Conservation (phyloP, 2,888 invertebrate genomes). For the Eurois occulta region DNA sequence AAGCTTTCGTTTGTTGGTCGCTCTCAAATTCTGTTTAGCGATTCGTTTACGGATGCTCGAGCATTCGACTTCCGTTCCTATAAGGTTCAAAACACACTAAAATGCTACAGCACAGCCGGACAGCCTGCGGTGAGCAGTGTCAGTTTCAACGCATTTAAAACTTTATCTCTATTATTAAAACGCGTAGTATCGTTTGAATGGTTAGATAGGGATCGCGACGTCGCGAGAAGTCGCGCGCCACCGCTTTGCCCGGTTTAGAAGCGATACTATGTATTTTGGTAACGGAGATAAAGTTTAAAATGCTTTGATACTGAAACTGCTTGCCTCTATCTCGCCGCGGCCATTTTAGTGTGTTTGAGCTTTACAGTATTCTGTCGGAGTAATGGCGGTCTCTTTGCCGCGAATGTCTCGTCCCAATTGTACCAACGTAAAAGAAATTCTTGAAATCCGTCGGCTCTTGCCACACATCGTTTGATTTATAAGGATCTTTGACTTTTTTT, state of each 20-base stretch:
- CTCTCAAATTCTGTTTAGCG: conserved; percentile 74
- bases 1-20: conserved; percentile 74
- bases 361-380: conserved; percentile 42
- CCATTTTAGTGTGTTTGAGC: neutral
- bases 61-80: conserved; percentile 64
- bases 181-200: neutral
- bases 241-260: neutral
- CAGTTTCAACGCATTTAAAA: neutral
- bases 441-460: conserved; percentile 34
- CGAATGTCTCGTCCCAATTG: conserved; percentile 53
- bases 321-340: neutral
- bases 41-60: conserved; percentile 71
- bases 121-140: too few species aligned
- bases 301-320: neutral
- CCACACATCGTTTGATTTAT: conserved; percentile 62
- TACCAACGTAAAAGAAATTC: conserved; percentile 44
- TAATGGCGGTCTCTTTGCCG: conserved; percentile 62
- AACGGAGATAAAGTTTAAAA: neutral
- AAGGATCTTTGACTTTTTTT: conserved; percentile 57
- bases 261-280: neutral
- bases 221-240: neutral
- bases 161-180: neutral
- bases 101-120: too few species aligned
- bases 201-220: neutral
- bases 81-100: conserved; percentile 29